These are phyloP conservation scores for Piscicola geometra DNA, from an alignment of 2,888 invertebrate genomes.

Conservation along the genomic window DNA sequence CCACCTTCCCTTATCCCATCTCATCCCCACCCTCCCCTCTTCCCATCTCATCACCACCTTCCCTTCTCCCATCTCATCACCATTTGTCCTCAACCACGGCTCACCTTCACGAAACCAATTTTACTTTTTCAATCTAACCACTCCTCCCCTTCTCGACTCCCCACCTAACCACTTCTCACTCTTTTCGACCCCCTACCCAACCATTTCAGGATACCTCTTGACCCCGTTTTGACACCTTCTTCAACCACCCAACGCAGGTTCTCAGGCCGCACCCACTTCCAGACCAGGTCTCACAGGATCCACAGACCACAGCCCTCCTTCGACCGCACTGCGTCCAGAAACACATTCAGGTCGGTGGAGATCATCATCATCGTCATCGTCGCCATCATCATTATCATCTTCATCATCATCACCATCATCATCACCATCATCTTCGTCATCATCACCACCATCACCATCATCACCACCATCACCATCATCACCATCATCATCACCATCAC, in stretches of 20 bases:
- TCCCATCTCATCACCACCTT: no score
- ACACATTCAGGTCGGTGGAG: constrained; percentile 35
- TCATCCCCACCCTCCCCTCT: no score
- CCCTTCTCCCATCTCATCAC: no score
- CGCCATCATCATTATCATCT: constrained; percentile 27
- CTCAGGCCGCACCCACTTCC: constrained; percentile 92
- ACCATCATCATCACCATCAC: constrained; percentile 18
- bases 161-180: no score
- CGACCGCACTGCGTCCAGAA: constrained; percentile 58
- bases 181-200: no score
- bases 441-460: constrained; percentile 9
- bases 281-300: constrained; percentile 74
- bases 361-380: constrained; percentile 11
- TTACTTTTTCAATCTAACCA: no score
- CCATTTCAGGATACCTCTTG: constrained; percentile 65
- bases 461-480: neutral
- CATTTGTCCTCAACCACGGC: no score
- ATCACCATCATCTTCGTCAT: constrained; percentile 25
- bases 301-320: constrained; percentile 79
- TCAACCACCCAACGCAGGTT: constrained; percentile 87
- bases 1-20: no score
- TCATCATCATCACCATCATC: constrained; percentile 30
- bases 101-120: no score
- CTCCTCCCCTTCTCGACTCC: no score
- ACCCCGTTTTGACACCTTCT: constrained; percentile 62